A percentile compares a stretch with the other conserved stretches of the same genome.
Evolutionary conservation across 2,888 invertebrate species (phyloP).

Genomic region (Drosophila fungiperda): DNA sequence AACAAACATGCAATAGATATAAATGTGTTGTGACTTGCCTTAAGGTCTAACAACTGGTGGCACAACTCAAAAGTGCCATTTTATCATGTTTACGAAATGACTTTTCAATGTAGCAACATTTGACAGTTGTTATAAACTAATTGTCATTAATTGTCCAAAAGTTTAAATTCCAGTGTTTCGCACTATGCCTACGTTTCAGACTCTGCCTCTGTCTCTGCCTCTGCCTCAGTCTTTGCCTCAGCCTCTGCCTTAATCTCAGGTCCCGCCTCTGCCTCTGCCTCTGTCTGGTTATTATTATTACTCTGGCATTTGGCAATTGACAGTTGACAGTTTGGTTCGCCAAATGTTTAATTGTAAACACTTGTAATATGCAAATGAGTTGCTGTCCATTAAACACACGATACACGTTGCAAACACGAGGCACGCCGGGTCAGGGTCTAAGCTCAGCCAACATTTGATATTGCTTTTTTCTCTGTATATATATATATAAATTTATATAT

Average conservation of each 20-base stretch:
- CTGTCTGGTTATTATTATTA: slow-evolving; percentile 51
- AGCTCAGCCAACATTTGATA: slow-evolving; percentile 11
- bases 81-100: slow-evolving; percentile 49
- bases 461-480: not conserved
- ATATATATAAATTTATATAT: too few species aligned
- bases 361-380: slow-evolving; percentile 78
- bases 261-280: not conserved
- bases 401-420: slow-evolving; percentile 11
- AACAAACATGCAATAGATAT: slow-evolving; percentile 18
- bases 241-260: not conserved
- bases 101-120: slow-evolving; percentile 63
- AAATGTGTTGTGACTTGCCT: slow-evolving; percentile 5
- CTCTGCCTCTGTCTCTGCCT: not conserved
- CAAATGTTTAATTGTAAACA: slow-evolving; percentile 74
- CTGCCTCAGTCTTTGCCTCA: not conserved
- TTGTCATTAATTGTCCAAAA: slow-evolving; percentile 73
- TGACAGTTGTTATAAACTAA: slow-evolving; percentile 57
- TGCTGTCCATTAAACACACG: slow-evolving; percentile 15
- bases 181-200: not conserved
- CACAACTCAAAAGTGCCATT: slow-evolving; percentile 24
- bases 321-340: slow-evolving; percentile 45
- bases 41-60: slow-evolving; percentile 23
- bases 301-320: slow-evolving; percentile 39
- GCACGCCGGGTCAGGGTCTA: slow-evolving; percentile 54
- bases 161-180: not conserved